These are phyloP conservation scores for Tenualosa thibaudeaui DNA, from an alignment of 2,797 vertebrate genomes.

Conservation along the genomic window DNA sequence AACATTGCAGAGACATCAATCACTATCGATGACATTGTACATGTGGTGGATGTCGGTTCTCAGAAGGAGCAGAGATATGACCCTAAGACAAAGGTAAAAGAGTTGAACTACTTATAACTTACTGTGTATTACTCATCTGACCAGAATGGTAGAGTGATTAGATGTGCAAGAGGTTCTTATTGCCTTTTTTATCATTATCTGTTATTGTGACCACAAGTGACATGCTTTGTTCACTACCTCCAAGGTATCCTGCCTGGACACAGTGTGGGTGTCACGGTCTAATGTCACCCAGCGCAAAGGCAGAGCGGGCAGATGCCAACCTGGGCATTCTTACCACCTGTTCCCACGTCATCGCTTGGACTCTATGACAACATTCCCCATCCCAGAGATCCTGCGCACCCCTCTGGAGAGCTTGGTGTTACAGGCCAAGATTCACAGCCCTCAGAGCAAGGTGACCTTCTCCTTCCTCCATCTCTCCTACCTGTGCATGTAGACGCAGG, in stretches of 20 bases:
- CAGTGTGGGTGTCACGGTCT: slow-evolving; percentile 90
- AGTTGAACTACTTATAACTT: no score
- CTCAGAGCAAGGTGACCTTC: slow-evolving; percentile 82
- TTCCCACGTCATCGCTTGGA: slow-evolving; percentile 84
- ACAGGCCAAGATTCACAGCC: slow-evolving; percentile 95
- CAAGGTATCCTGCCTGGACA: slow-evolving; percentile 93
- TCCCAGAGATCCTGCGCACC: slow-evolving; percentile 94
- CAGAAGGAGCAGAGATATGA: slow-evolving; percentile 96
- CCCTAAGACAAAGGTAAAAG: slow-evolving; percentile 84
- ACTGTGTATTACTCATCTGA: background rate
- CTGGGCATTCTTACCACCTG: slow-evolving; percentile 91
- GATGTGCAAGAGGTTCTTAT: background rate
- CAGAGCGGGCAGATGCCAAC: slow-evolving; percentile 92
- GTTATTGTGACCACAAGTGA: background rate
- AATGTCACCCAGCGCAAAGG: slow-evolving; percentile 92
- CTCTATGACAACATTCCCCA: slow-evolving; percentile 83
- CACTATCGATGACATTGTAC: slow-evolving; percentile 94
- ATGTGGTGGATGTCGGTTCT: slow-evolving; percentile 89
- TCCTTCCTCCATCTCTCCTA: background rate
- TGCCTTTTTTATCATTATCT: background rate
- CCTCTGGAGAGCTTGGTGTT: slow-evolving; percentile 92
- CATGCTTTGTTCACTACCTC: background rate
- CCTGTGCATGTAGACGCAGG: background rate
- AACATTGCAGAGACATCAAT: slow-evolving; percentile 97
- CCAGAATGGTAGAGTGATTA: background rate